Conservation (phyloP, 2,113 vertebrate species). For the Fukomys damarensis region DNA sequence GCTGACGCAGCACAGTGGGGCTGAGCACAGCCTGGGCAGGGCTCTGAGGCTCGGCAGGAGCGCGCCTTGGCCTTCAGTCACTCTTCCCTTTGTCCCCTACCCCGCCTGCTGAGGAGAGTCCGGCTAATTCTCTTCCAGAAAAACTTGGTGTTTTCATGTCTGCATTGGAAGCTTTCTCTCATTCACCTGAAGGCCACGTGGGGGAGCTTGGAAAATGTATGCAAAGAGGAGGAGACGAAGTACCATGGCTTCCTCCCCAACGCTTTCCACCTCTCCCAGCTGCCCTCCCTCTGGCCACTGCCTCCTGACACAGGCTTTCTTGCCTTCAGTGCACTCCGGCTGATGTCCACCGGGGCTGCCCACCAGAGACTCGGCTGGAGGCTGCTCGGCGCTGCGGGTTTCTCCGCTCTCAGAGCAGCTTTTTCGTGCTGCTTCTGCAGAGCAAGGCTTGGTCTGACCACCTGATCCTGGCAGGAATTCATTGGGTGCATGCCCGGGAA, state of each 20-base stretch:
- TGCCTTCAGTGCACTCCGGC: background rate
- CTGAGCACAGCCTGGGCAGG: background rate
- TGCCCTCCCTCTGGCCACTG: background rate
- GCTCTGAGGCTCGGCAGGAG: background rate
- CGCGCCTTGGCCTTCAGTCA: accelerated
- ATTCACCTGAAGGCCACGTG: background rate
- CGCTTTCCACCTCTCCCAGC: background rate
- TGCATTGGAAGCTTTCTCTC: background rate
- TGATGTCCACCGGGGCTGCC: background rate
- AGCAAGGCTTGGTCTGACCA: too few species aligned
- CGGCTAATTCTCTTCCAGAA: background rate
- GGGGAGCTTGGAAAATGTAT: background rate
- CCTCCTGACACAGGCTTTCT: background rate
- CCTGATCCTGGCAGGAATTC: background rate
- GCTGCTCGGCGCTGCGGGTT: too few species aligned
- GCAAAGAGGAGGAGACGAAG: background rate
- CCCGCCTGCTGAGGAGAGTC: background rate
- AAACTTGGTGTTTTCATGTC: background rate
- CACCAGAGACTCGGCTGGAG: accelerated
- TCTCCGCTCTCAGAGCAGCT: background rate
- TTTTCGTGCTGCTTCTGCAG: background rate
- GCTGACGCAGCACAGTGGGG: background rate
- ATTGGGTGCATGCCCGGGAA: background rate
- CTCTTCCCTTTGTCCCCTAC: too few species aligned
- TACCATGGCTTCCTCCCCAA: background rate